These are phyloP conservation scores for Champsocephalus gunnari DNA, from an alignment of 2,797 vertebrate species.

Conservation along the genomic window DNA sequence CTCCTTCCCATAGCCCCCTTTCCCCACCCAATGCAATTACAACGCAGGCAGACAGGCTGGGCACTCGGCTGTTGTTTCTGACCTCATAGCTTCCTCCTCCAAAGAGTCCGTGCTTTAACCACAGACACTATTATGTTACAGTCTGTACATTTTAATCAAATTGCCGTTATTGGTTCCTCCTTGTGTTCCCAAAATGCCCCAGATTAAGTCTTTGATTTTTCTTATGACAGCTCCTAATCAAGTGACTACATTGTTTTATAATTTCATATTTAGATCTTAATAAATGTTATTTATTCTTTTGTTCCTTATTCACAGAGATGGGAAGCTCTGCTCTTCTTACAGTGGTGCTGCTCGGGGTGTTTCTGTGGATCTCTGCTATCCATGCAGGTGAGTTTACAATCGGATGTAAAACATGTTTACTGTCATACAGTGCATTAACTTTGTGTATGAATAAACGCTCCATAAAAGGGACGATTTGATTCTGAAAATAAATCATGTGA, in stretches of 20 bases:
- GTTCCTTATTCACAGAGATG: slow-evolving; percentile 77
- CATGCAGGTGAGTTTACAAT: slow-evolving; percentile 68
- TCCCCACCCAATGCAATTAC: slow-evolving; percentile 83
- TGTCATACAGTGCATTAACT: slow-evolving; percentile 4
- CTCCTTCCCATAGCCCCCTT: slow-evolving; percentile 69
- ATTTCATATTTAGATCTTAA: background rate
- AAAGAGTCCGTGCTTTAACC: slow-evolving; percentile 43
- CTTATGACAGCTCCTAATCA: slow-evolving; percentile 16
- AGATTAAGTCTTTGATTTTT: slow-evolving; percentile 8
- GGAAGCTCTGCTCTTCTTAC: slow-evolving; percentile 67
- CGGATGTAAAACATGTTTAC: background rate
- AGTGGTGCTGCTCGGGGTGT: slow-evolving; percentile 60
- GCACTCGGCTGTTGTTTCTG: slow-evolving; percentile 81
- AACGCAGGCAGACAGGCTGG: slow-evolving; percentile 85
- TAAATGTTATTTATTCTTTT: slow-evolving; percentile 17
- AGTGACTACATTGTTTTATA: background rate
- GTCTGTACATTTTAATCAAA: slow-evolving; percentile 25
- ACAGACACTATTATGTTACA: slow-evolving; percentile 32
- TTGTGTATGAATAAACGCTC: background rate
- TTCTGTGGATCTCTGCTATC: slow-evolving; percentile 60
- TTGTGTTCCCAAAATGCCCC: background rate
- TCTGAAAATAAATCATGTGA: background rate
- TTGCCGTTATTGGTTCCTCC: background rate
- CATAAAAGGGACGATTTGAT: background rate
- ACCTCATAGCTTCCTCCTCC: slow-evolving; percentile 81